These are phyloP conservation scores for Ganaspis brasiliensis DNA, from an alignment of 2,888 invertebrate genomes.

Conservation along the genomic window DNA sequence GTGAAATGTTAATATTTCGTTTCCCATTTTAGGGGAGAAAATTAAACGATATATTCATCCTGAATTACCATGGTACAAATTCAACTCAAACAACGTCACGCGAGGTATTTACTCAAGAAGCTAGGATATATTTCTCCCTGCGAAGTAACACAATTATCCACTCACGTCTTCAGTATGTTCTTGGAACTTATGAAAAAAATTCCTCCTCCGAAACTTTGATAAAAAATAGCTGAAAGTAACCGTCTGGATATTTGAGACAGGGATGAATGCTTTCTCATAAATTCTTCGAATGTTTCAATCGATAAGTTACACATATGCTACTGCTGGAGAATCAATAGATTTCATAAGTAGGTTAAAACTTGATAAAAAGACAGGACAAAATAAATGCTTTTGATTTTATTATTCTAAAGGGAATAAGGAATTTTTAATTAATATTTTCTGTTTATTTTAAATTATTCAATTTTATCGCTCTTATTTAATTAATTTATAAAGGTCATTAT, in stretches of 20 bases:
- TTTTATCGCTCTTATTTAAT: too few relatives aligned
- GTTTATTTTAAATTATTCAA: too few relatives aligned
- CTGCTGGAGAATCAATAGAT: background rate
- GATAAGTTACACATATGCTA: slow-evolving; percentile 17
- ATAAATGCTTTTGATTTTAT: background rate
- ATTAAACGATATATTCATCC: background rate
- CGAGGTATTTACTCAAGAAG: slow-evolving; percentile 12
- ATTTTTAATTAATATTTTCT: too few relatives aligned
- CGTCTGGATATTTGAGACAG: background rate
- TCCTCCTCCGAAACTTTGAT: background rate
- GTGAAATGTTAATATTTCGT: background rate
- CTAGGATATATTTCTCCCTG: background rate
- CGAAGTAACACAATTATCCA: slow-evolving; percentile 9
- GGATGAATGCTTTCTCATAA: background rate
- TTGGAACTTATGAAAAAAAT: background rate
- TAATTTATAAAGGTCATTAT: too few relatives aligned
- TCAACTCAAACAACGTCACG: slow-evolving; percentile 1
- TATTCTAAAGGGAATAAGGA: background rate
- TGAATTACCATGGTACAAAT: background rate
- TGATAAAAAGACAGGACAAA: slow-evolving; percentile 16
- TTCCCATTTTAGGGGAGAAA: background rate
- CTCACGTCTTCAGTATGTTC: background rate
- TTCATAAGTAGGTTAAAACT: slow-evolving; percentile 26
- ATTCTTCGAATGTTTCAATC: slow-evolving; percentile 15
- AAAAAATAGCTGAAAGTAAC: background rate